Evolutionary conservation across 1,140 invertebrate genomes (phyloP), one percentile per base, ranked within the genome.

Genomic region (Plutomurus gul): DNA sequence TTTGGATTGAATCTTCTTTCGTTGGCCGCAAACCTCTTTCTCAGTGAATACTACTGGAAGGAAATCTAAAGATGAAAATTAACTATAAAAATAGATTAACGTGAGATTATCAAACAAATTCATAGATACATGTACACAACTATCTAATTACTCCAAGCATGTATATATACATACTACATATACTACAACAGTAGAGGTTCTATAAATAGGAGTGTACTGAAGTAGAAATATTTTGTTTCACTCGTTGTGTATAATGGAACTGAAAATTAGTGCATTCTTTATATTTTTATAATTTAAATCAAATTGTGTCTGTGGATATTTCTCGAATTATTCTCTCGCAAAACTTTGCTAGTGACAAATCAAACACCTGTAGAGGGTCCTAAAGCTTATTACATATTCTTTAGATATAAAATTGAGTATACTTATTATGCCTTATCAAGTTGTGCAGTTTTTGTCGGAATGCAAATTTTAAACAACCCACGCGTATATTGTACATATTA

Each of bases 1-100:
- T 84, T 46, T 84, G 83, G 83, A 81, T 84, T 30, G 83, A 84
- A 30, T 81, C 78, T 36, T 84, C 83, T 8, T 84, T 84, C 70
- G 83, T 84, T 39, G 83, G 83, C 0, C 5, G 51, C n/a, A 83
- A 82, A 75, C 78, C 80, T 39, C 25, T 65, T 60, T 39, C 40
- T n/a, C 40, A 72, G 30, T 30, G 27, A 7, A 60, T 47, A 18
- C 30, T 30, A 65, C 16, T 43, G 30, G 27, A 65, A 65, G 18
- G 20, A 22, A 51, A 51, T 51, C 20, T 30, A 75, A 75, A 49
- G 51, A 11, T 75, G 11, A 75, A 37, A 27, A 56, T 18, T 56
- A 16, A 18, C 20, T 56, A 75, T 75, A 40, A 40, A 77, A 51
- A 70, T 70, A 20, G 6, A 49, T 33, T 20, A 33, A 40, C 22